Evolutionary conservation across 2,888 invertebrate genomes (phyloP).

Genomic region (Drosophila vallismaia): DNA sequence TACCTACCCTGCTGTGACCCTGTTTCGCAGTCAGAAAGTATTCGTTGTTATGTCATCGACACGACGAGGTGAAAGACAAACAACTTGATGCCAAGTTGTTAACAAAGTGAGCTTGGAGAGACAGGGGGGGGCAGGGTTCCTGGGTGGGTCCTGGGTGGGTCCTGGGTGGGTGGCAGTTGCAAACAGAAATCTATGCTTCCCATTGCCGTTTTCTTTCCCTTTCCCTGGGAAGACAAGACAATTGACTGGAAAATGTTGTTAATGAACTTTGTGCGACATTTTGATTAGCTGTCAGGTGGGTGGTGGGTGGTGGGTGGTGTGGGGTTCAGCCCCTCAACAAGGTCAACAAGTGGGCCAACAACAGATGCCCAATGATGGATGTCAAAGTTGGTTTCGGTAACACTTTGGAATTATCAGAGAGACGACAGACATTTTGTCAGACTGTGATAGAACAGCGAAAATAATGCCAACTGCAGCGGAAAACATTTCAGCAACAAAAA

Average conservation of each 20-base stretch:
- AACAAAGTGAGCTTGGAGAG: constrained; percentile 70
- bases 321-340: constrained; percentile 8
- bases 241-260: constrained; percentile 78
- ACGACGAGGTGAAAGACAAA: constrained; percentile 74
- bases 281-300: constrained; percentile 71
- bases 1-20: not conserved
- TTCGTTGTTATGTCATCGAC: constrained; percentile 68
- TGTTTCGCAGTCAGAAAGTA: constrained; percentile 9
- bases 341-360: constrained; percentile 68
- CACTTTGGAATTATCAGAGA: constrained; percentile 59
- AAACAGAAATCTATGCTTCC: constrained; percentile 48
- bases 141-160: constrained; percentile 18
- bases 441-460: constrained; percentile 71
- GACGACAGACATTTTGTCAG: constrained; percentile 73
- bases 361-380: constrained; percentile 66
- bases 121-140: constrained; percentile 58
- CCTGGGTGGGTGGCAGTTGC: constrained; percentile 14
- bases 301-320: constrained; percentile 6
- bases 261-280: constrained; percentile 77
- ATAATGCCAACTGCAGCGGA: constrained; percentile 27
- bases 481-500: constrained; percentile 4
- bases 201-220: constrained; percentile 3
- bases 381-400: constrained; percentile 60
- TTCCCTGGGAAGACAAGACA: constrained; percentile 61
- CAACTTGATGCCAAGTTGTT: constrained; percentile 75